A percentile compares a stretch with the other conserved stretches of the same genome.
Evolutionary conservation across 2,888 invertebrate species (phyloP).

Genomic region (Oligia fasciuncula): DNA sequence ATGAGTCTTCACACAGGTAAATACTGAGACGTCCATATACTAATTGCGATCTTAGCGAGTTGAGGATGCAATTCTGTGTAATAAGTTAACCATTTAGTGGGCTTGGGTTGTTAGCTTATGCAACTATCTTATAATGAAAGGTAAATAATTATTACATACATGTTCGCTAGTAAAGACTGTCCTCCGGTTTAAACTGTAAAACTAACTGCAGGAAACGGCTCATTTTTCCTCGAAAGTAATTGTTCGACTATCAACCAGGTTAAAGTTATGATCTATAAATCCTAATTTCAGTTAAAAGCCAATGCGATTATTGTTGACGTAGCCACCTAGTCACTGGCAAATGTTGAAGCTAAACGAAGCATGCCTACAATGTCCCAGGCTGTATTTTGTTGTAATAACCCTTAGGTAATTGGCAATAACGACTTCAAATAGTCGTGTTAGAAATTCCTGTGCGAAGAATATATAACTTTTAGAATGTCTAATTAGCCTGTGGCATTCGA

Average conservation of each 20-base stretch:
- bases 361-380: not conserved
- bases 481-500: constrained; percentile 46
- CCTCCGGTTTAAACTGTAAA: constrained; percentile 8
- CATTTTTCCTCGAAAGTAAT: constrained; percentile 28
- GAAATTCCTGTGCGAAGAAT: constrained; percentile 30
- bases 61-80: not conserved
- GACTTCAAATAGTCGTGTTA: constrained; percentile 18
- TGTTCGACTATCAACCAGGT: not conserved
- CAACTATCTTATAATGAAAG: not conserved
- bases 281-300: not conserved
- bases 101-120: not conserved
- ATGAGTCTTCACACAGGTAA: constrained; percentile 27
- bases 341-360: not conserved
- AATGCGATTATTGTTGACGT: constrained; percentile 1
- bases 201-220: constrained; percentile 29
- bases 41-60: not conserved
- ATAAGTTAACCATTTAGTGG: constrained; percentile 19
- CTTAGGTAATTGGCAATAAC: constrained; percentile 28
- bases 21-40: constrained; percentile 19
- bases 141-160: constrained; percentile 2
- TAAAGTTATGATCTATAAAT: constrained; percentile 26
- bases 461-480: constrained; percentile 49
- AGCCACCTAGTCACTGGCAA: not conserved
- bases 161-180: not conserved
- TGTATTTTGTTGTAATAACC: constrained; percentile 4